Base-by-base conservation (phyloP, 2,888 invertebrate genomes). In the Ferrisia virgata region DNA sequence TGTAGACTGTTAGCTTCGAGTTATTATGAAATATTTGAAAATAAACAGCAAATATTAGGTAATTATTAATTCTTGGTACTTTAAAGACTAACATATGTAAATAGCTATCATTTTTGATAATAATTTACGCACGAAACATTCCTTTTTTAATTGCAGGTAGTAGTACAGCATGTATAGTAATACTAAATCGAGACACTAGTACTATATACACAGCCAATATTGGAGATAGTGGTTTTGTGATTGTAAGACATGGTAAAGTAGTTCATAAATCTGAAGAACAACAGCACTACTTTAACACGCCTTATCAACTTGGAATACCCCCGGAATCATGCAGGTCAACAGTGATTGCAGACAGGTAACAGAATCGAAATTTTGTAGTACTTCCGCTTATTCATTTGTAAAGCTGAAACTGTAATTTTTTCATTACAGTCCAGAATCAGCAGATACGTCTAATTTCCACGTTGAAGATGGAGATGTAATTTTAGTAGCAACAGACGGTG, bases 261-360 rank as follows among this genome's bases (percentile, higher is more conserved):
- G 94, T 99, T 33, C 95, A 97, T 88, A 93, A 96, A 86, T 98
- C 98, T 4, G 95, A 95, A 87, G 99, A 99, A 89, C 99, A 99
- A 88, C 97, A 98, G 88, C 99, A 99, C 89, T 98, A 98, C 90
- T 99, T 99, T 90, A 99, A 99, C 90, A 98, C 99, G 53, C 99
- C 99, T 3, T 99, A 96, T 91, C 99, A 99, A 90, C 91, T 99
- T 86, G 96, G 98, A 79, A 90, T 98, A 87, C 96, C 98, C 47
- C 98, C 98, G 28, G 96, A 97, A 0, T 95, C 95, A 15, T 94
- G 95, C 87, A 94, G 94, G 86, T 93, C 93, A 86, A 93, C 94
- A 88, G 97, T 97, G 85, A 92, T 97, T 25, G 95, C 95, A 89
- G 98, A 98, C 89, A 95, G 94, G 94, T 94, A 87, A 43, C 18